Conservation (phyloP, 2,888 invertebrate genomes). For the Lydus trimaculatus region DNA sequence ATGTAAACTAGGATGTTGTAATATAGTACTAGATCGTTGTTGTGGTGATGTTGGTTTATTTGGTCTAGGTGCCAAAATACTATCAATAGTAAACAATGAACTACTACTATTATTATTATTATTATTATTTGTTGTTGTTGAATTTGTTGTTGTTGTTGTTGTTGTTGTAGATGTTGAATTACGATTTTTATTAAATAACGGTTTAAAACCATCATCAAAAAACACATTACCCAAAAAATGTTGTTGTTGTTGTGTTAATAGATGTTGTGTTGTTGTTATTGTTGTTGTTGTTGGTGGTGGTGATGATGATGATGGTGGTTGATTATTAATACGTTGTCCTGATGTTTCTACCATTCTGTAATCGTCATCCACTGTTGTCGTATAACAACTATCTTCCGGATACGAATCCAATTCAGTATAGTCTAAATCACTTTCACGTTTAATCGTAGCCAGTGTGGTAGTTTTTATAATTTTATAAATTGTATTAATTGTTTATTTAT, state of each 20-base stretch:
- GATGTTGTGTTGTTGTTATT: conserved; percentile 55
- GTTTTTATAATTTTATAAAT: background rate
- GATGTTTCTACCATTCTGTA: conserved; percentile 58
- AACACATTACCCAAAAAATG: conserved; percentile 52
- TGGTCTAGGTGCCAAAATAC: conserved; percentile 80
- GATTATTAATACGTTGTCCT: conserved; percentile 37
- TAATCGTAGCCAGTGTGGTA: conserved; percentile 57
- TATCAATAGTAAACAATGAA: conserved; percentile 85
- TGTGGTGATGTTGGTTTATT: conserved; percentile 61
- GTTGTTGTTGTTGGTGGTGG: conserved; percentile 37
- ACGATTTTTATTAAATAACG: conserved; percentile 53
- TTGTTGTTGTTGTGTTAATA: conserved; percentile 37
- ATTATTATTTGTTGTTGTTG: background rate
- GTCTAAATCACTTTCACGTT: conserved; percentile 56
- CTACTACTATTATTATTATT: conserved; percentile 53
- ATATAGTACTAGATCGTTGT: conserved; percentile 56
- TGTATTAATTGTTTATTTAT: background rate
- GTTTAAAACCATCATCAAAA: conserved; percentile 59
- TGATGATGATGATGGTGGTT: conserved; percentile 12
- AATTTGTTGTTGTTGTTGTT: conserved; percentile 44
- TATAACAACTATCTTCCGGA: conserved; percentile 42
- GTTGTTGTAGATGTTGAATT: conserved; percentile 31
- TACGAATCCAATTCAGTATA: conserved; percentile 31
- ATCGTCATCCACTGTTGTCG: conserved; percentile 42
- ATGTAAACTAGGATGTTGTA: conserved; percentile 66